Evolutionary conservation across 2,797 vertebrate genomes (phyloP), one percentile per base, ranked within the genome.

Genomic region (Pygocentrus nattereri): DNA sequence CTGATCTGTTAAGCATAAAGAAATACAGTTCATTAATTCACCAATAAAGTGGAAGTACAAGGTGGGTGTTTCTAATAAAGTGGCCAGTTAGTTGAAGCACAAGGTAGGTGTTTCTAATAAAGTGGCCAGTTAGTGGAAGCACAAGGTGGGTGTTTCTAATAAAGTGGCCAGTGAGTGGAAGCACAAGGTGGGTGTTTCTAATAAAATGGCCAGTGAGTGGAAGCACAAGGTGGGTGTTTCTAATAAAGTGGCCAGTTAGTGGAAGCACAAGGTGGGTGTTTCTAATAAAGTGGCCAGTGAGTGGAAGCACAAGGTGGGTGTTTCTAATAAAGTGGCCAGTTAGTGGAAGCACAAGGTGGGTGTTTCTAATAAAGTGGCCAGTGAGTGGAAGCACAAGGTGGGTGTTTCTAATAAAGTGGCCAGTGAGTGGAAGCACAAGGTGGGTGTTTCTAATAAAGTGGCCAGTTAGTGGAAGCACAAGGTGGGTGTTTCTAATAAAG

Each of bases 1-100:
- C 89, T 74, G 78, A 95, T 91, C 94, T 95, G 84, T 76, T 71
- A 25, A 44, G 62, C 25, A 47, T 11, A 41, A 8, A 54, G 0
- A 25, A 72, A 11, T 79, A 27, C 0, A n/a, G 27, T 38, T 69
- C 19, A 38, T 76, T 19, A 64, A 2, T 64, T 56, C 15, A 15
- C 2, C 8, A 44, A 44, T 44, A 44, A 10, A 23, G n/a, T 27
- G 58, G 2, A 59, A 25, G 12, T 0, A 25, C 23, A 59, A 25
- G 15, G 4, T 30, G 10, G 2, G 30, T 16, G 18, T 62, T 21
- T 41, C 19, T 41, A 2, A 23, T 47, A 47, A 18, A 65, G 23
- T 52, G 50, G 3, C 4, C 54, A 56, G 8, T 23, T 2, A 23
- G n/a, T 27, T 58, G 2, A 59, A 25, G 12, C 0, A 25, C 23